Conservation (phyloP, 1,140 invertebrate genomes). For the Megalonaias nervosa region DNA sequence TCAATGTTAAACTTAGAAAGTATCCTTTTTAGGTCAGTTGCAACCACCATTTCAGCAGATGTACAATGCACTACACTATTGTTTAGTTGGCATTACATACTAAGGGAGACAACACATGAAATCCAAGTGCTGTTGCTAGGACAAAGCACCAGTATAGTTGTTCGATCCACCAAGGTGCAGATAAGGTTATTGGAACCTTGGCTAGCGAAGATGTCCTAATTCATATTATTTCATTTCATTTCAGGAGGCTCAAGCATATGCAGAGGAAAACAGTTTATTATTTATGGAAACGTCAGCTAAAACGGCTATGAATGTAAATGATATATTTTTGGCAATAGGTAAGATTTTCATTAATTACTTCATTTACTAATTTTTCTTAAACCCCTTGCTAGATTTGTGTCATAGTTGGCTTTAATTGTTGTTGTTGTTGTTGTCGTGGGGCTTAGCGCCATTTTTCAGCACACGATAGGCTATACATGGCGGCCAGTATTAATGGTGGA, state of each 20-base stretch:
- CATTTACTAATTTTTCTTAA: no score
- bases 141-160: not conserved
- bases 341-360: slow-evolving; percentile 55
- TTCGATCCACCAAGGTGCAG: no score
- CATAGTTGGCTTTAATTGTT: not conserved
- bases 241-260: slow-evolving; percentile 96
- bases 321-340: slow-evolving; percentile 99
- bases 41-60: no score
- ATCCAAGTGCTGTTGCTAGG: not conserved
- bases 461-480: no score
- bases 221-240: slow-evolving; percentile 39
- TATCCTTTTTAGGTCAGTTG: no score
- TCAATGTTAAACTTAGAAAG: no score
- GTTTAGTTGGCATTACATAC: not conserved
- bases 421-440: not conserved
- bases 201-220: not conserved
- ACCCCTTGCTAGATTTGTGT: no score
- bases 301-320: slow-evolving; percentile 99
- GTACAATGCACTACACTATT: no score
- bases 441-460: no score
- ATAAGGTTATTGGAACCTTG: not conserved
- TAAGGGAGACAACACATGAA: not conserved
- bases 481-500: no score
- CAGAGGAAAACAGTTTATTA: slow-evolving; percentile 98
- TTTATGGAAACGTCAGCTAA: slow-evolving; percentile 99